phyloP scores from a whole-genome alignment of 2,888 invertebrate species.

The Ptilodon capucinus region DNA sequence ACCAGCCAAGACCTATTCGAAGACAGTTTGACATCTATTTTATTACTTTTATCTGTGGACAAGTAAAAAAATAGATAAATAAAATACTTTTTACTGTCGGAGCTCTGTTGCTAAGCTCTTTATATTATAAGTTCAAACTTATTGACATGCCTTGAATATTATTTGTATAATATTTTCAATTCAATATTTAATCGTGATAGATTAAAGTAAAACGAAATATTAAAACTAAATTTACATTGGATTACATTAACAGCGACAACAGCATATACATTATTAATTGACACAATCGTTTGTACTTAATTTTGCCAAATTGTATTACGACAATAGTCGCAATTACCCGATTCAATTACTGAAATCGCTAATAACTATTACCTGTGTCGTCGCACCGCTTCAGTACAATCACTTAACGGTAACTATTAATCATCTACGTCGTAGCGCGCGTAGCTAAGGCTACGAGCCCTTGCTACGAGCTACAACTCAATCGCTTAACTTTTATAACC shows the following conservation, averaged over 20 bases:
- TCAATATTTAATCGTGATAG: no score
- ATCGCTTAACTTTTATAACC: no score
- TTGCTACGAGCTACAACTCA: slow-evolving; percentile 18
- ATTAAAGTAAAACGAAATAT: no score
- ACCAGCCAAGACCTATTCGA: not conserved
- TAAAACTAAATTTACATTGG: no score
- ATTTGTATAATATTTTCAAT: no score
- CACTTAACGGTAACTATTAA: slow-evolving; percentile 12
- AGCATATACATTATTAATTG: no score
- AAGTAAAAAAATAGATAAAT: not conserved
- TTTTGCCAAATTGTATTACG: no score
- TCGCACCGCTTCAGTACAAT: not conserved
- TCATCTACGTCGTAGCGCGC: slow-evolving; percentile 30
- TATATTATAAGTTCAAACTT: no score
- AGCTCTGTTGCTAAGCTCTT: not conserved
- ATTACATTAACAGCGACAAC: no score
- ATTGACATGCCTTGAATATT: no score
- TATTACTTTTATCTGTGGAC: not conserved
- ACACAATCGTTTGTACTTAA: no score
- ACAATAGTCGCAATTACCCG: no score
- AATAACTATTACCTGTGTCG: not conserved
- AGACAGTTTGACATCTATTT: not conserved
- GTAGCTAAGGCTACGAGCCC: slow-evolving; percentile 19
- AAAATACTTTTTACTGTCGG: not conserved
- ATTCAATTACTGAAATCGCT: not conserved